Conservation (phyloP, 1,140 invertebrate species). For the Aradophagus sp. region DNA sequence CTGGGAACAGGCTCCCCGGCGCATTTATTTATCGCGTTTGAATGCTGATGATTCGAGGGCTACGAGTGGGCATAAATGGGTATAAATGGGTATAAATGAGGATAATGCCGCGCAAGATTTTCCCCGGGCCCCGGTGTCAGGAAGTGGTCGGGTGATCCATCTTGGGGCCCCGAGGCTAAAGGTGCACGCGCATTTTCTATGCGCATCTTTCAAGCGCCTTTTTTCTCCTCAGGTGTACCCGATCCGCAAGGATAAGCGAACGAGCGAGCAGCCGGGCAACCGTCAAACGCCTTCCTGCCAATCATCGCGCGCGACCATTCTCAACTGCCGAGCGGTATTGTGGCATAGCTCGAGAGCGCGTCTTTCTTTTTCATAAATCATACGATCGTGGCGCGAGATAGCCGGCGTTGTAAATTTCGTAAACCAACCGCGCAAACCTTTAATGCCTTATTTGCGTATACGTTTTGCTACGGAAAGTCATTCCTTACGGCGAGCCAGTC, state of each 20-base stretch:
- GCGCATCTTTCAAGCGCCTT: conserved; percentile 28
- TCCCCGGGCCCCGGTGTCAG: conserved; percentile 47
- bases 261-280: conserved; percentile 40
- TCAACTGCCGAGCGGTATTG: conserved; percentile 51
- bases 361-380: conserved; percentile 53
- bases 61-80: conserved; percentile 47
- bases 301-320: conserved; percentile 40
- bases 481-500: conserved; percentile 9
- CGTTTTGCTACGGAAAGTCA: conserved; percentile 28
- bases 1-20: conserved; percentile 30
- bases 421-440: conserved; percentile 17
- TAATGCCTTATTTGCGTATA: conserved; percentile 35
- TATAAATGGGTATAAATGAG: conserved; percentile 55
- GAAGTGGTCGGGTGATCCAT: conserved; percentile 57
- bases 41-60: conserved; percentile 61
- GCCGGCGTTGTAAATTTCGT: conserved; percentile 36
- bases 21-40: conserved; percentile 41
- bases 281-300: conserved; percentile 53
- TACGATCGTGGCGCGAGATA: conserved; percentile 42
- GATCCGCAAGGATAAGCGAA: conserved; percentile 50
- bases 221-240: conserved; percentile 21
- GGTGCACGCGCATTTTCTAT: conserved; percentile 34
- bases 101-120: conserved; percentile 41
- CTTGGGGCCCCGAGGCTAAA: conserved; percentile 42
- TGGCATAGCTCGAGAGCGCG: conserved; percentile 17